Conservation (phyloP, 92 coral and sea anemone genomes). For the Metridium senile region DNA sequence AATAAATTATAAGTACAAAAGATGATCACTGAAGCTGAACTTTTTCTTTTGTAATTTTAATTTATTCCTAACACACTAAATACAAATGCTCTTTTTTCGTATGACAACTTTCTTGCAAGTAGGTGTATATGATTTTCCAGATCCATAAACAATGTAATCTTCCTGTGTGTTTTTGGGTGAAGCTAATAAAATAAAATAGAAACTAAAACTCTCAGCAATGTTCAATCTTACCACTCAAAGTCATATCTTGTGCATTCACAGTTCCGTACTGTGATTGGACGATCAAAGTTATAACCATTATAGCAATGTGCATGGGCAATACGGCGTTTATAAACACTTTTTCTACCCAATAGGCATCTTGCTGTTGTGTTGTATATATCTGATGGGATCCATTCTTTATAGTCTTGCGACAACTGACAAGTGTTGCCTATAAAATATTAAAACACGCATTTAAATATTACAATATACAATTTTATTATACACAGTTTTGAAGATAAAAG, state of each 20-base stretch:
- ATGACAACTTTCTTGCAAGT: no score
- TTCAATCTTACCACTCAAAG: constrained; percentile 84
- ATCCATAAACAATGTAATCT: no score
- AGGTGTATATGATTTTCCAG: no score
- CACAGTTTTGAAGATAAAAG: no score
- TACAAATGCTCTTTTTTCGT: no score
- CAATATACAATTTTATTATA: not conserved
- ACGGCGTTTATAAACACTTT: constrained; percentile 64
- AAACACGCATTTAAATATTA: not conserved
- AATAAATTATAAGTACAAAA: no score
- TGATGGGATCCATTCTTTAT: constrained; percentile 84
- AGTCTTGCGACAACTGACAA: constrained; percentile 60
- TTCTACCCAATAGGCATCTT: constrained; percentile 81
- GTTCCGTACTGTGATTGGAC: constrained; percentile 54
- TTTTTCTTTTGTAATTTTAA: no score
- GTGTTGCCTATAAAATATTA: constrained; percentile 63
- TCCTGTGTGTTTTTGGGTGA: no score
- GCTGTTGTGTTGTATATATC: constrained; percentile 64
- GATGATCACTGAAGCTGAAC: no score
- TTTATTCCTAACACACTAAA: no score
- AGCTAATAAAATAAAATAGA: no score
- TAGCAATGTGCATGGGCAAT: constrained; percentile 83
- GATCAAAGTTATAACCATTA: constrained; percentile 89
- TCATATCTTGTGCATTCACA: constrained; percentile 85
- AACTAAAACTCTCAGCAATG: no score